phyloP scores from a whole-genome alignment of 1,140 invertebrate species.

The Acyrthosiphon pisum region DNA sequence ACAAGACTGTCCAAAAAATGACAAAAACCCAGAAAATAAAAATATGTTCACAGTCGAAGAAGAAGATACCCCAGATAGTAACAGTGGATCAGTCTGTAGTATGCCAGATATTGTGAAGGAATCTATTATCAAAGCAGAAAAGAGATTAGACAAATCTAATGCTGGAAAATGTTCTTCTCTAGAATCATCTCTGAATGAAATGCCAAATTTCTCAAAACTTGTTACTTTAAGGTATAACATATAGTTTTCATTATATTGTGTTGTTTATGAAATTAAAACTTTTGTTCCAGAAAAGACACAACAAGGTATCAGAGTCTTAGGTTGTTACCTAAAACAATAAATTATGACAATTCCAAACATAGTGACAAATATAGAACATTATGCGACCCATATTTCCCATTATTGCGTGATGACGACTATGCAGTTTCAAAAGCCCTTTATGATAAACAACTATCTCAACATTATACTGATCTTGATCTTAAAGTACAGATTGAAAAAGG shows the following conservation, averaged over 20 bases:
- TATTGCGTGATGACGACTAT: conserved; percentile 75
- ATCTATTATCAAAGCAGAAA: conserved; percentile 30
- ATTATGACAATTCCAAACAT: neutral
- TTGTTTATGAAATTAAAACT: neutral
- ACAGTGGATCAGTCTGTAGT: conserved; percentile 47
- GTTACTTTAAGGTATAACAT: conserved; percentile 42
- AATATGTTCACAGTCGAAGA: conserved; percentile 47
- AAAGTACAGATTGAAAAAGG: conserved; percentile 48
- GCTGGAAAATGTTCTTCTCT: neutral
- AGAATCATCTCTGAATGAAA: conserved; percentile 9
- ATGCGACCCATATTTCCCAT: conserved; percentile 77
- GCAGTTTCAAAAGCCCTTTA: conserved; percentile 76
- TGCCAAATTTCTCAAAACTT: conserved; percentile 46
- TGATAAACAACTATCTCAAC: conserved; percentile 72
- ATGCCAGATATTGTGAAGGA: conserved; percentile 57
- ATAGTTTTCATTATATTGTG: neutral
- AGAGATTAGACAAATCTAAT: neutral
- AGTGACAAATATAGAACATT: conserved; percentile 70
- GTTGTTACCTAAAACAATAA: neutral
- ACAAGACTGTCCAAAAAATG: conserved; percentile 10
- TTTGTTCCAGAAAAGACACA: conserved; percentile 11
- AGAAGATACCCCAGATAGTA: conserved; percentile 52
- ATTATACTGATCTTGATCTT: conserved; percentile 63
- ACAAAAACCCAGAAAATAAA: conserved; percentile 10
- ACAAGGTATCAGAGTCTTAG: conserved; percentile 44